Conservation (phyloP, 1,140 invertebrate species). For the Oryctes rhinoceros region DNA sequence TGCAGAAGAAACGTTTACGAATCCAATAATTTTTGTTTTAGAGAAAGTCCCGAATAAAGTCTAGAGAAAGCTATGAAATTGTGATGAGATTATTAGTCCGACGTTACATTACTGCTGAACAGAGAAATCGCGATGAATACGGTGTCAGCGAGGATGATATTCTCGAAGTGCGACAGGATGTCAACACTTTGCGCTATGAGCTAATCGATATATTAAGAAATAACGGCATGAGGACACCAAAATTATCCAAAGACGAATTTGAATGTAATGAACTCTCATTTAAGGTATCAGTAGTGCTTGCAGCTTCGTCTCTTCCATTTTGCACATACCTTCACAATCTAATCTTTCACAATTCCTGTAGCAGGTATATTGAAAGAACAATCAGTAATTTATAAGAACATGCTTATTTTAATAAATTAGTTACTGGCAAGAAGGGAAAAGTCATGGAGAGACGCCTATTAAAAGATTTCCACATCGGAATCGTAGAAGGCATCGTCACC, state of each 20-base stretch:
- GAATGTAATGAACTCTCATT: constrained; percentile 62
- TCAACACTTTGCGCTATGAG: constrained; percentile 85
- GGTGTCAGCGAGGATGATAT: constrained; percentile 95
- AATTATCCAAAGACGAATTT: constrained; percentile 69
- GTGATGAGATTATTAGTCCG: constrained; percentile 82
- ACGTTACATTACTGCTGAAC: constrained; percentile 84
- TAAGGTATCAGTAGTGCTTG: background rate
- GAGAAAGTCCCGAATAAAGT: constrained; percentile 70
- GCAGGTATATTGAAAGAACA: too few relatives aligned
- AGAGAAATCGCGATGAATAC: constrained; percentile 81
- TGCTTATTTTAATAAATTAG: constrained; percentile 57
- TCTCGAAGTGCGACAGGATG: constrained; percentile 95
- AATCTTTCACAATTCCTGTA: too few relatives aligned
- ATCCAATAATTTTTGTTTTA: background rate
- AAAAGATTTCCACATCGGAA: constrained; percentile 90
- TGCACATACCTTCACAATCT: too few relatives aligned
- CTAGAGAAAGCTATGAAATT: constrained; percentile 73
- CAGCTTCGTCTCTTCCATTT: background rate
- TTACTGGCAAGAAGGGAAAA: constrained; percentile 83
- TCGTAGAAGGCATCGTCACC: constrained; percentile 83
- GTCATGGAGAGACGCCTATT: constrained; percentile 84
- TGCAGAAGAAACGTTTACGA: background rate
- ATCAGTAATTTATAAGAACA: too few relatives aligned
- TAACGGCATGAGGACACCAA: constrained; percentile 83
- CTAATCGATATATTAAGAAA: constrained; percentile 86